Conservation (phyloP, 2,888 invertebrate species). For the Eupithecia tripunctaria region DNA sequence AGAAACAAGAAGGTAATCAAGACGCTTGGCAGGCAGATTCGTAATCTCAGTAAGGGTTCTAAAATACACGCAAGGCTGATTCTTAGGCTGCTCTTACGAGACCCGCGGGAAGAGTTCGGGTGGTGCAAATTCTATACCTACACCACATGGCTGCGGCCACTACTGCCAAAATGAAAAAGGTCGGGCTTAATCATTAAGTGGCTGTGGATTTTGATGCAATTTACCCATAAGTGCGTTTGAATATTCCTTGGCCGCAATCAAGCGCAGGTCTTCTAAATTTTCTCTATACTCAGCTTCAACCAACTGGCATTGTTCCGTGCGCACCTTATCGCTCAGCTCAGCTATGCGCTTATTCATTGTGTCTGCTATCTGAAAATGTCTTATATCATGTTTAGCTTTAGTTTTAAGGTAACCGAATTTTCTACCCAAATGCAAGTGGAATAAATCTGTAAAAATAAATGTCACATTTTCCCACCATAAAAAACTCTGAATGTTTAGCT, state of each 20-base stretch:
- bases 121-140: too few relatives aligned
- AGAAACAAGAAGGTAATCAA: background rate
- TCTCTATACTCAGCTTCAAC: constrained; percentile 70
- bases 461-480: background rate
- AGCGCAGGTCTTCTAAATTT: constrained; percentile 81
- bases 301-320: constrained; percentile 63
- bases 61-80: background rate
- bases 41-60: background rate
- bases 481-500: background rate
- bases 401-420: background rate
- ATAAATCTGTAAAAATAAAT: background rate
- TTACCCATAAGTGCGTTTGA: constrained; percentile 75
- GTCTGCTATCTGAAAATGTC: constrained; percentile 70
- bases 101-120: too few relatives aligned
- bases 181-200: background rate
- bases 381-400: background rate
- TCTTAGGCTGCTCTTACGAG: too few relatives aligned
- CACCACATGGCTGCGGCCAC: background rate
- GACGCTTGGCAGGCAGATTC: background rate
- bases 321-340: constrained; percentile 71
- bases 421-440: background rate
- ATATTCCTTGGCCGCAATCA: constrained; percentile 84
- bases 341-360: constrained; percentile 70
- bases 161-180: background rate
- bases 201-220: background rate